phyloP scores from a whole-genome alignment of 2,113 vertebrate genomes.

The Leptobrachium ailaonicum region DNA sequence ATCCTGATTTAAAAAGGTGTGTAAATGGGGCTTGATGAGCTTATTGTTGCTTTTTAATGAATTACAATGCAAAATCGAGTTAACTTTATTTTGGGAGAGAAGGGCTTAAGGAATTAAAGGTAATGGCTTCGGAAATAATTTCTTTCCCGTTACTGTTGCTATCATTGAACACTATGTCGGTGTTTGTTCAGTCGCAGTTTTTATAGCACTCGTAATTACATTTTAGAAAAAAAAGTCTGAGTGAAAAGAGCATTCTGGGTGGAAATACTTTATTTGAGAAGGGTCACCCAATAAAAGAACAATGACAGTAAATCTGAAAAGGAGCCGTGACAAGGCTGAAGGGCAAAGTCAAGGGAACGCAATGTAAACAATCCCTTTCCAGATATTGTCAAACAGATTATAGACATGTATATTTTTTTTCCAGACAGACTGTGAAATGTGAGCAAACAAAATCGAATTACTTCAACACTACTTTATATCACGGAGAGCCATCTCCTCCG shows the following conservation, averaged over 20 bases:
- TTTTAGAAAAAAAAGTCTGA: neutral
- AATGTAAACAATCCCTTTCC: constrained; percentile 7
- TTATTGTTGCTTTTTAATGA: no score
- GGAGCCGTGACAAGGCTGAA: constrained; percentile 26
- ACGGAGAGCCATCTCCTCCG: neutral
- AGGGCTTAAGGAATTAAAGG: no score
- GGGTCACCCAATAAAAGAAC: constrained; percentile 16
- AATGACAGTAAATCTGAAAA: constrained; percentile 23
- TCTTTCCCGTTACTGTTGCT: neutral
- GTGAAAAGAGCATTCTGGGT: constrained; percentile 3
- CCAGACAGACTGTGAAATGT: constrained; percentile 29
- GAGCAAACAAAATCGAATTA: constrained; percentile 28
- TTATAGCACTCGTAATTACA: constrained; percentile 19
- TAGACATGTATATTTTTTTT: constrained; percentile 33
- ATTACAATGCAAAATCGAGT: no score
- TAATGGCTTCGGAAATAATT: neutral
- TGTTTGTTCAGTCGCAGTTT: constrained; percentile 25
- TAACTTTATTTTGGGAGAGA: no score
- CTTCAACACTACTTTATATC: constrained; percentile 19
- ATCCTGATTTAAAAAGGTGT: no score
- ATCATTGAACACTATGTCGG: neutral
- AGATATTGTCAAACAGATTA: constrained; percentile 47
- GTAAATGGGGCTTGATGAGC: no score
- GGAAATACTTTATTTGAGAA: constrained; percentile 25
- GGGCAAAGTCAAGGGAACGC: constrained; percentile 33